Evolutionary conservation across 2,888 invertebrate genomes (phyloP).

Genomic region (Melolontha melolontha): DNA sequence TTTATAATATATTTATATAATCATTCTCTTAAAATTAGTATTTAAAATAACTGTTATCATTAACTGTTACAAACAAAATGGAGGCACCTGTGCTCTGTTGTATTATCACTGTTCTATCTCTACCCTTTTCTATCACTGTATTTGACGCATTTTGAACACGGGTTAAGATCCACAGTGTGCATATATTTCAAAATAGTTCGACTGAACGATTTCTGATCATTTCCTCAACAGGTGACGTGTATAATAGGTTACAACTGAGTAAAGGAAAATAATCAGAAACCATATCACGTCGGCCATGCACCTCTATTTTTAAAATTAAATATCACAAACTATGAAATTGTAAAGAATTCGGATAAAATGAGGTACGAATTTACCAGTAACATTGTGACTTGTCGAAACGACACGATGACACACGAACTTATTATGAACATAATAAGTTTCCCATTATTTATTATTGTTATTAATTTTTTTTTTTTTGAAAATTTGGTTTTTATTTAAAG

Average conservation of each 20-base stretch:
- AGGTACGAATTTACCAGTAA: conserved; percentile 42
- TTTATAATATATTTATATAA: conserved; percentile 63
- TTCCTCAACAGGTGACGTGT: background rate
- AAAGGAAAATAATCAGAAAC: conserved; percentile 7
- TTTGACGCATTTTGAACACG: background rate
- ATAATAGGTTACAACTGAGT: too few relatives aligned
- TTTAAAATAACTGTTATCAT: conserved; percentile 61
- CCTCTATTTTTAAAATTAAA: conserved; percentile 41
- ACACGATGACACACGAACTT: conserved; percentile 8
- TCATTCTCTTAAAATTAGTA: conserved; percentile 64
- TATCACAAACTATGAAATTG: conserved; percentile 45
- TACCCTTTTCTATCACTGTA: conserved; percentile 17
- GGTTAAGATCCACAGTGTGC: conserved; percentile 34
- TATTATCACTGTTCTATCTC: too few relatives aligned
- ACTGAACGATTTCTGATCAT: conserved; percentile 1
- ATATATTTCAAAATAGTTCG: conserved; percentile 1
- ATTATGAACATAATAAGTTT: conserved; percentile 2
- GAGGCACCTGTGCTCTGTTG: conserved; percentile 60
- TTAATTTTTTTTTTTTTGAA: conserved; percentile 12
- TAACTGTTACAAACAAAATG: conserved; percentile 61
- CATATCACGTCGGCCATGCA: conserved; percentile 13
- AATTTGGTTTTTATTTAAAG: background rate
- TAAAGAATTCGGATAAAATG: conserved; percentile 46
- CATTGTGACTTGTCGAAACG: conserved; percentile 7
- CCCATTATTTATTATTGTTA: conserved; percentile 11